phyloP scores from a whole-genome alignment of 2,113 vertebrate species.

The Zapornia atra region DNA sequence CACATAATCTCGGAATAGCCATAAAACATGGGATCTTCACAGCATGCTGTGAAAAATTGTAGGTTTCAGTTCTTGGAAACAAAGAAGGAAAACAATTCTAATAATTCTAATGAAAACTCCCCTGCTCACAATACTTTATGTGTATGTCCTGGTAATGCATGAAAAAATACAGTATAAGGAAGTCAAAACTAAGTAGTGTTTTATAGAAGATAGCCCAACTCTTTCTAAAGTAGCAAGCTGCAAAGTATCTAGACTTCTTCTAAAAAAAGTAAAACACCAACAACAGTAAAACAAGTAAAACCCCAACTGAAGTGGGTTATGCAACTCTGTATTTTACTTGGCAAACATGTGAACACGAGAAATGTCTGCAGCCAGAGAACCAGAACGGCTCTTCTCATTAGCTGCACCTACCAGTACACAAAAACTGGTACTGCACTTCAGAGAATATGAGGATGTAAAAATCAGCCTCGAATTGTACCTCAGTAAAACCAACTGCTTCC shows the following conservation, averaged over 20 bases:
- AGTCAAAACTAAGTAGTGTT: not conserved
- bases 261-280: not conserved
- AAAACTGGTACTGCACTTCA: not conserved
- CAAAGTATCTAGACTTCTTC: not conserved
- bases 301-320: not conserved
- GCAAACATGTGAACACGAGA: not conserved
- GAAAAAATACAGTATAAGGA: not conserved
- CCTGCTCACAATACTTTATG: not conserved
- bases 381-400: not conserved
- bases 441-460: not conserved
- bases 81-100: not conserved
- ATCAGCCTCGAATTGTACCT: not conserved
- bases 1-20: not conserved
- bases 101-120: not conserved
- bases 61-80: not conserved
- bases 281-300: not conserved
- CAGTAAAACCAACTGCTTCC: not conserved
- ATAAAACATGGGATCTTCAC: constrained; percentile 24
- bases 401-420: not conserved
- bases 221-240: not conserved
- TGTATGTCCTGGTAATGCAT: accelerated
- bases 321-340: not conserved
- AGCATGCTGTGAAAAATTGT: not conserved
- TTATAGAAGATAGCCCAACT: not conserved
- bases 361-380: not conserved